Evolutionary conservation across 1,140 invertebrate genomes (phyloP).

Genomic region (Brachionus koreanus): DNA sequence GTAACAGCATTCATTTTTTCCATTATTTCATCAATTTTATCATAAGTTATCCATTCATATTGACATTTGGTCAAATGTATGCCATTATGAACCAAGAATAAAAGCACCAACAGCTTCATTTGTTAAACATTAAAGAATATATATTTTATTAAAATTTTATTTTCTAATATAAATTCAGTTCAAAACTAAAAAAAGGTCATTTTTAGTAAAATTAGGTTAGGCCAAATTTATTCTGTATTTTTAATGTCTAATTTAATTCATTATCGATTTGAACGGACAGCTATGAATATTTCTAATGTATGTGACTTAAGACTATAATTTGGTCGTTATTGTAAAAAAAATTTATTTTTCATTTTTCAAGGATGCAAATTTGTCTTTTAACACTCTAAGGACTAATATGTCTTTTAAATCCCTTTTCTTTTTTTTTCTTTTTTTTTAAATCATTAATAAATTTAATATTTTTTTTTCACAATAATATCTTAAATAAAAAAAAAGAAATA

Average conservation of each 20-base stretch:
- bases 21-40: constrained; percentile 81
- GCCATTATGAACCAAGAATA: background rate
- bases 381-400: too few relatives aligned
- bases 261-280: background rate
- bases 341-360: background rate
- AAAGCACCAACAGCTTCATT: background rate
- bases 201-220: constrained; percentile 5
- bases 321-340: background rate
- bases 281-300: background rate
- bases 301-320: background rate
- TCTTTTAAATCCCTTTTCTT: too few relatives aligned
- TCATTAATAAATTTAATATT: too few relatives aligned
- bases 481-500: too few relatives aligned
- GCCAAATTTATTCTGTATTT: background rate
- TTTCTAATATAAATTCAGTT: background rate
- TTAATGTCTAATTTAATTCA: background rate
- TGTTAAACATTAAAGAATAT: background rate
- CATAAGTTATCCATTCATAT: constrained; percentile 80
- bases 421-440: too few relatives aligned
- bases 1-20: constrained; percentile 72
- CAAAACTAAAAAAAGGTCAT: background rate
- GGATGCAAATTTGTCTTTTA: background rate
- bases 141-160: background rate
- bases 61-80: constrained; percentile 57
- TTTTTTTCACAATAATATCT: too few relatives aligned